phyloP scores from a whole-genome alignment of 2,113 vertebrate genomes.

The Esox niger region DNA sequence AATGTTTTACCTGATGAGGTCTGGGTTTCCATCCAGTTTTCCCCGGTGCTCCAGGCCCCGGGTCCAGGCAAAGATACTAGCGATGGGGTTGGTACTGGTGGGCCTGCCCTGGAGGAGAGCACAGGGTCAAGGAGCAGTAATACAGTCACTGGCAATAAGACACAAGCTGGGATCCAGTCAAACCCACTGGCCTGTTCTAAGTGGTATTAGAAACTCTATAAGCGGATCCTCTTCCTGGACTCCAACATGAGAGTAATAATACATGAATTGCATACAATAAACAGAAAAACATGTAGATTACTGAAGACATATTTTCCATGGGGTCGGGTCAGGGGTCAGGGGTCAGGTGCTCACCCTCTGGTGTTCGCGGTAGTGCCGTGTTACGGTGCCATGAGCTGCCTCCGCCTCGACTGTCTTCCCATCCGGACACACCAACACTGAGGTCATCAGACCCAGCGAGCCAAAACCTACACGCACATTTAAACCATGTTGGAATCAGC shows the following conservation, averaged over 20 bases:
- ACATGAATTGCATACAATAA: too few species aligned
- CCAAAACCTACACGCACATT: constrained; percentile 89
- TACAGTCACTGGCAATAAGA: neutral
- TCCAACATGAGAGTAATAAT: too few species aligned
- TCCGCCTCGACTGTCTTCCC: constrained; percentile 95
- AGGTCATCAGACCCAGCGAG: constrained; percentile 93
- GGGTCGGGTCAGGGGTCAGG: neutral
- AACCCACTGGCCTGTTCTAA: too few species aligned
- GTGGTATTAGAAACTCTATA: too few species aligned
- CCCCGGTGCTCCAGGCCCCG: constrained; percentile 90
- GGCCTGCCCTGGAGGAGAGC: constrained; percentile 76
- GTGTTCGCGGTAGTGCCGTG: constrained; percentile 94
- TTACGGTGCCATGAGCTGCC: constrained; percentile 91
- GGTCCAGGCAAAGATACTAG: constrained; percentile 97
- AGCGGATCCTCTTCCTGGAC: too few species aligned
- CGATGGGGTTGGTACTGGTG: constrained; percentile 95
- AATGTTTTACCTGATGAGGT: constrained; percentile 82
- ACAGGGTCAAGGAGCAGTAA: too few species aligned
- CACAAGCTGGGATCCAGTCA: too few species aligned
- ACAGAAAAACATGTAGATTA: too few species aligned
- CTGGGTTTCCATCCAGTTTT: constrained; percentile 85
- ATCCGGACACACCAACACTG: constrained; percentile 90
- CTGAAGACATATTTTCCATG: too few species aligned
- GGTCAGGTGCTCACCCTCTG: constrained; percentile 78
- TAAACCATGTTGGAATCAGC: too few species aligned